Conservation (phyloP, 2,113 vertebrate genomes). For the Rhynchopsitta pachyrhyncha region DNA sequence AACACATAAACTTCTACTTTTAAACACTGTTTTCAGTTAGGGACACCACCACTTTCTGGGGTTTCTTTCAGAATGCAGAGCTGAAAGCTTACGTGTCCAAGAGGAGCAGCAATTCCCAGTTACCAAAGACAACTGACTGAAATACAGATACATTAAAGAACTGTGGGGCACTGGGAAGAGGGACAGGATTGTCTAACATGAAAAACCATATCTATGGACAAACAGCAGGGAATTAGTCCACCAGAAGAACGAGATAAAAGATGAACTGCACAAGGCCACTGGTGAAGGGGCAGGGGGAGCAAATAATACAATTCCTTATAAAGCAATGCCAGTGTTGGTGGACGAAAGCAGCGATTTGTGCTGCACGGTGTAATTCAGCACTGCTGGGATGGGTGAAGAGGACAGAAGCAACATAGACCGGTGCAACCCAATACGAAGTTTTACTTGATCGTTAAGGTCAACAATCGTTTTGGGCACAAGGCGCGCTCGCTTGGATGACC, state of each 20-base stretch:
- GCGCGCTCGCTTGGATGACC: background rate
- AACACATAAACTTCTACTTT: background rate
- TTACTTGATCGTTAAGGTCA: background rate
- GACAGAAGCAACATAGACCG: background rate
- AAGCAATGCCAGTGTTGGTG: background rate
- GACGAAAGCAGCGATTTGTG: background rate
- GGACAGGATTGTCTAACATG: background rate
- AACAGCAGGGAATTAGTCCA: background rate
- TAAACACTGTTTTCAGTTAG: background rate
- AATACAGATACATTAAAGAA: background rate
- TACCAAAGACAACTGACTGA: accelerated
- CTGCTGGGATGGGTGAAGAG: background rate
- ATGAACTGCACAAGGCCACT: background rate
- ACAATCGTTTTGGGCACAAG: background rate
- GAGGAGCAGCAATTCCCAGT: background rate
- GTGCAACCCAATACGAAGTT: background rate
- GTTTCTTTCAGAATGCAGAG: background rate
- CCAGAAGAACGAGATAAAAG: background rate
- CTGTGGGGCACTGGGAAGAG: accelerated
- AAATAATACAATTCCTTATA: no score
- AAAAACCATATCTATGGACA: background rate
- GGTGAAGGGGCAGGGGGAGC: accelerated
- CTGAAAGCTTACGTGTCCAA: background rate
- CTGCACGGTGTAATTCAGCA: background rate
- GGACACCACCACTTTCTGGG: background rate